phyloP scores from a whole-genome alignment of 2,888 invertebrate genomes.

The Parnassius mnemosyne region DNA sequence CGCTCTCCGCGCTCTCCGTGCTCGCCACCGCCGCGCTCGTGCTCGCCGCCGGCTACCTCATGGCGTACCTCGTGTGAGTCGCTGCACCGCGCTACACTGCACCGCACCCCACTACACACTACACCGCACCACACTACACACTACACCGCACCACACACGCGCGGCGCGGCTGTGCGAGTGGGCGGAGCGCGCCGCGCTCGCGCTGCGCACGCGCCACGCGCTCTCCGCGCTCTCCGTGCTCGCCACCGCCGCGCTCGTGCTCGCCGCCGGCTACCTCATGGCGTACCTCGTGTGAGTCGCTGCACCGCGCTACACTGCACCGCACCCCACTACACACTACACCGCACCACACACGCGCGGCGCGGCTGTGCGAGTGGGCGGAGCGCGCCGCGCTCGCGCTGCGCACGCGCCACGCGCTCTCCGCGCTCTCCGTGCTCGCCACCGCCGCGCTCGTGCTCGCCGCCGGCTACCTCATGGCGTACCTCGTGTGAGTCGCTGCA shows the following conservation, averaged over 20 bases:
- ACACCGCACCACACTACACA: no score
- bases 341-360: not conserved
- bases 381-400: no score
- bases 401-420: no score
- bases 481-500: slow-evolving; percentile 81
- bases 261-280: slow-evolving; percentile 89
- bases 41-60: slow-evolving; percentile 86
- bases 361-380: no score
- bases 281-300: slow-evolving; percentile 83
- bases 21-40: slow-evolving; percentile 86
- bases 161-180: slow-evolving; percentile 82
- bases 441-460: slow-evolving; percentile 85
- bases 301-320: slow-evolving; percentile 45
- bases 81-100: slow-evolving; percentile 57
- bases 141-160: slow-evolving; percentile 62
- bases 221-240: slow-evolving; percentile 83
- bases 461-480: slow-evolving; percentile 90
- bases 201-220: slow-evolving; percentile 87
- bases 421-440: slow-evolving; percentile 60
- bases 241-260: slow-evolving; percentile 85
- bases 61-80: slow-evolving; percentile 86
- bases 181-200: slow-evolving; percentile 86
- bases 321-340: not conserved
- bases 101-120: no score
- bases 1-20: no score